Conservation (phyloP, 2,797 vertebrate genomes). For the Crocidura indochinensis region DNA sequence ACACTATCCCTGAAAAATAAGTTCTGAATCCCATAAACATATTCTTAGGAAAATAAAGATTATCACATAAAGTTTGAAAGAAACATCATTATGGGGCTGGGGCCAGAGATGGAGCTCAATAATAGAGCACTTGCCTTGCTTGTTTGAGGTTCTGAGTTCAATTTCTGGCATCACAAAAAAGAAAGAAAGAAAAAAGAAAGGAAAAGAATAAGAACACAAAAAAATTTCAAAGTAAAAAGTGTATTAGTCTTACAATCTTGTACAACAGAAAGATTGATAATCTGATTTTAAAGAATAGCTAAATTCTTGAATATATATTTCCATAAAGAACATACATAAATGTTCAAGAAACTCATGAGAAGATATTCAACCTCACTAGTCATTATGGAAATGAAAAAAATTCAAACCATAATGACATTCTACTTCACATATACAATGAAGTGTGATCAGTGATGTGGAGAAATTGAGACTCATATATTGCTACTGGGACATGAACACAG, state of each 20-base stretch:
- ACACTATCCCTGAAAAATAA: neutral
- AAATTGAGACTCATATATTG: neutral
- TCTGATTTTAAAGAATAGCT: neutral
- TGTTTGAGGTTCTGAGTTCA: no score
- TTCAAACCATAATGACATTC: neutral
- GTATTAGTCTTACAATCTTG: neutral
- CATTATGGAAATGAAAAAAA: constrained; percentile 27
- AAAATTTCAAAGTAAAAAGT: neutral
- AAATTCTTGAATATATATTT: constrained; percentile 4
- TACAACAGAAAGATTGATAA: constrained; percentile 35
- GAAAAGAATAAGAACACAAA: no score
- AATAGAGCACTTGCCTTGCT: no score
- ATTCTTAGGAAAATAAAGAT: neutral
- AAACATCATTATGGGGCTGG: neutral
- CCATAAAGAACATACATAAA: neutral
- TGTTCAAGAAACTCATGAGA: constrained; percentile 15
- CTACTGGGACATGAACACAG: neutral
- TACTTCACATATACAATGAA: neutral
- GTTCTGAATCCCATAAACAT: neutral
- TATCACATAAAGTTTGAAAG: neutral
- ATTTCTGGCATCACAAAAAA: no score
- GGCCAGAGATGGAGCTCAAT: no score
- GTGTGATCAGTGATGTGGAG: neutral
- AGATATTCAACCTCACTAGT: neutral
- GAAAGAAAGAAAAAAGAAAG: no score